These are phyloP conservation scores for Eutrigla gurnardus DNA, from an alignment of 2,797 vertebrate genomes.

Conservation along the genomic window DNA sequence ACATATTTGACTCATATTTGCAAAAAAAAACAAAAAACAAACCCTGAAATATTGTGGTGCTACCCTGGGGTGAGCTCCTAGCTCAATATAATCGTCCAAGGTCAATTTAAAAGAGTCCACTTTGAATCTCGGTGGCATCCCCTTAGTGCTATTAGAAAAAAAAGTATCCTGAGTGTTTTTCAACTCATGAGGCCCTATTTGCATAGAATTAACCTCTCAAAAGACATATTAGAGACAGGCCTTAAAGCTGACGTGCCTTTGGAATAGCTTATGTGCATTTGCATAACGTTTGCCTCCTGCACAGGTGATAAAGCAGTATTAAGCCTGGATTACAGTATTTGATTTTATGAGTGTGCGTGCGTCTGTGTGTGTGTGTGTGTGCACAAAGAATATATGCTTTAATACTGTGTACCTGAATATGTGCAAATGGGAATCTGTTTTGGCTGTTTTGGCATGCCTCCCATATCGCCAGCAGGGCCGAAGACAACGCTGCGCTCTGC, in stretches of 20 bases:
- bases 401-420: constrained; percentile 39
- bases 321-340: constrained; percentile 62
- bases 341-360: constrained; percentile 37
- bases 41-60: neutral
- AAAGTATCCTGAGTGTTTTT: constrained; percentile 14
- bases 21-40: neutral
- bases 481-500: constrained; percentile 47
- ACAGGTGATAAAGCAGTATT: constrained; percentile 63
- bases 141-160: constrained; percentile 38
- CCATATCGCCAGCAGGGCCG: constrained; percentile 54
- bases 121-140: constrained; percentile 29
- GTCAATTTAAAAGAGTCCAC: constrained; percentile 36
- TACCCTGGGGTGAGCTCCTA: neutral
- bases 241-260: constrained; percentile 56
- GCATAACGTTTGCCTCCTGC: constrained; percentile 55
- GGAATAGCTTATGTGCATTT: constrained; percentile 56
- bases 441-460: constrained; percentile 56
- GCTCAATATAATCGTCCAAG: constrained; percentile 28
- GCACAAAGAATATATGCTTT: constrained; percentile 26
- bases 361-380: neutral
- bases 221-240: constrained; percentile 48
- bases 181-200: constrained; percentile 38
- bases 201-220: constrained; percentile 55
- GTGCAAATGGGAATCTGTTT: constrained; percentile 47
- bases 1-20: neutral